Percentiles rank a stretch among this genome's conserved stretches.
These are phyloP conservation scores for Hippoglossus hippoglossus DNA, from an alignment of 2,797 vertebrate genomes.

Conservation along the genomic window DNA sequence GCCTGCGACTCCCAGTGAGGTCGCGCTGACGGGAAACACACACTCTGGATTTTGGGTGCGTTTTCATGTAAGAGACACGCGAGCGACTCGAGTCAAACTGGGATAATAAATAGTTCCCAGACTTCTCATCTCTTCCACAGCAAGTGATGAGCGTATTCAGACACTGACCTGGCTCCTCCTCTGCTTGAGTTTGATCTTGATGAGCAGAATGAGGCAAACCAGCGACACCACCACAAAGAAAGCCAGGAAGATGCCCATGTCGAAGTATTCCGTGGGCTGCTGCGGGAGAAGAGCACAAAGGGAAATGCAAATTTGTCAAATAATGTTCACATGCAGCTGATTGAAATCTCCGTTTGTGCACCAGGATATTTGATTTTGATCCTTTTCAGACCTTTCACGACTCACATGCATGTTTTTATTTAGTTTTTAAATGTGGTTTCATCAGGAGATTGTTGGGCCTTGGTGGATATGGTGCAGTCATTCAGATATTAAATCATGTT, in stretches of 20 bases:
- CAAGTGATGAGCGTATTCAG: not conserved
- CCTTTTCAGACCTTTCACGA: not conserved
- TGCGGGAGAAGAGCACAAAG: slow-evolving; percentile 65
- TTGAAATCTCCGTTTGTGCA: not conserved
- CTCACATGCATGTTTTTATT: too few species aligned
- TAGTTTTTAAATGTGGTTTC: too few species aligned
- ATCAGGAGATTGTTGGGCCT: too few species aligned
- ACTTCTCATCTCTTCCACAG: too few species aligned
- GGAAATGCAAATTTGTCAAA: slow-evolving; percentile 50
- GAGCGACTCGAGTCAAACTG: not conserved
- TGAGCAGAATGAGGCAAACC: slow-evolving; percentile 96
- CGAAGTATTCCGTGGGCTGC: slow-evolving; percentile 98
- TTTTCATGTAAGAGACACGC: not conserved
- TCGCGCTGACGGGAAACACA: not conserved
- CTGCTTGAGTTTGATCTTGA: slow-evolving; percentile 99
- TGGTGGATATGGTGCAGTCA: too few species aligned
- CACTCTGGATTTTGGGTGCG: not conserved
- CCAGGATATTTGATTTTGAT: slow-evolving; percentile 5
- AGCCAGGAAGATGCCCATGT: slow-evolving; percentile 99
- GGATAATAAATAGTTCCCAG: not conserved
- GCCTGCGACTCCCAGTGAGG: not conserved
- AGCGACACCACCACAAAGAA: slow-evolving; percentile 98
- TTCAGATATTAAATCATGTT: too few species aligned
- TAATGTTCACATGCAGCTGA: slow-evolving; percentile 9
- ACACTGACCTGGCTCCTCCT: slow-evolving; percentile 93